Base-by-base conservation (phyloP, 2,888 invertebrate species). In the Latheticus oryzae region DNA sequence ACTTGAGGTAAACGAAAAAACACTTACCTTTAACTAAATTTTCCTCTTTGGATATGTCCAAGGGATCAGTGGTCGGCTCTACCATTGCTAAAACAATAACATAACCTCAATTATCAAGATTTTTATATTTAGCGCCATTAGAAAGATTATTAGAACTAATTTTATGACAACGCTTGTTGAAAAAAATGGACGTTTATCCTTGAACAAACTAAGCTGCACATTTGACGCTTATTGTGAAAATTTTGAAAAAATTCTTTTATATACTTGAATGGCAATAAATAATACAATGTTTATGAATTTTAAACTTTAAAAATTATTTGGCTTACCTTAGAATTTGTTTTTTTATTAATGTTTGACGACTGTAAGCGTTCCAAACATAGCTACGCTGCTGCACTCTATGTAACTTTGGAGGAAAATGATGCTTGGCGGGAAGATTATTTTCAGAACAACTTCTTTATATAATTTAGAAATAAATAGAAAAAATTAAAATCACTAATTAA, bases 311-410 rank as follows among this genome's bases (percentile, higher is more conserved):
- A 53, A 62, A 64, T 38, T 61, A 60, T 51, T 55, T 53, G 60
- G 58, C 59, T 71, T 69, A 71, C 71, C 69, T 69, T 60, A 53
- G 56, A 62, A 26, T 59, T 40, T 61, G 58, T 63, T 61, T 63
- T 70, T 70, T 59, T 55, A 56, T 53, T 62, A 67, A 69, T 66
- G 65, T 62, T 62, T 68, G 69, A 68, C 68, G 69, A 69, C 69
- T 63, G 66, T 63, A 61, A 70, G 70, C 70, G 67, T 70, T 69
- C 68, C 63, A 69, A 68, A 67, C 72, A 72, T 71, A 62, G 63
- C 71, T 66, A 70, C 56, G 57, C 66, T 70, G 70, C 72, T 72
- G 72, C 70, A 66, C 67, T 53, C 58, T 58, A 15, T 13, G 8
- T n/a, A 9, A 28, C 5, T 52, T n/a, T 66, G 64, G 47, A 57